Conservation (phyloP, 2,113 vertebrate species). For the Ameiurus melas region DNA sequence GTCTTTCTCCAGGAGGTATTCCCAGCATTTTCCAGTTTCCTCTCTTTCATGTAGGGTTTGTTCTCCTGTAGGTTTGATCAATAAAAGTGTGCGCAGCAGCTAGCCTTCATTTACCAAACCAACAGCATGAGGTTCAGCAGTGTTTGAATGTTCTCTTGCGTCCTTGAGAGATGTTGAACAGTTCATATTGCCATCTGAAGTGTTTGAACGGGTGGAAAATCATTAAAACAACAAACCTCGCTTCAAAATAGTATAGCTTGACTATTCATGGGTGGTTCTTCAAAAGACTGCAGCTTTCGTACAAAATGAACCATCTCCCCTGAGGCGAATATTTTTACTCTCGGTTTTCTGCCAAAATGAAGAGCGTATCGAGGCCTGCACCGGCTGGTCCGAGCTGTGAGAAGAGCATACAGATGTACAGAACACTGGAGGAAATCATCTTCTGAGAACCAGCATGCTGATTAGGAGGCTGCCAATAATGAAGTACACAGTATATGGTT, state of each 20-base stretch:
- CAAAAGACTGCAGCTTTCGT: neutral
- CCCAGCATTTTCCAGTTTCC: neutral
- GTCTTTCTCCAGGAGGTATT: neutral
- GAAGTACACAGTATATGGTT: neutral
- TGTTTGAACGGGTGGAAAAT: neutral
- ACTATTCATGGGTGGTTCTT: neutral
- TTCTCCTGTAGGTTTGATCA: neutral
- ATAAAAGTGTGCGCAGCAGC: neutral
- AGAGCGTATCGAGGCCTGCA: neutral
- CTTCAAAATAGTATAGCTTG: neutral
- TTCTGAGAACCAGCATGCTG: neutral
- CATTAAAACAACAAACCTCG: neutral
- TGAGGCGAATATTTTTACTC: neutral
- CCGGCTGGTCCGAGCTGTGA: neutral
- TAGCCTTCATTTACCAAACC: neutral
- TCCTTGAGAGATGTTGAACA: neutral
- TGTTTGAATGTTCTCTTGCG: neutral
- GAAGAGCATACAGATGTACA: neutral
- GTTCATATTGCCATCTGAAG: neutral
- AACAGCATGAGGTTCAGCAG: neutral
- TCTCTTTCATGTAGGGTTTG: slow-evolving; percentile 7
- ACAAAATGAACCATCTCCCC: neutral
- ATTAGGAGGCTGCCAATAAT: neutral
- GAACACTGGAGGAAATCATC: neutral
- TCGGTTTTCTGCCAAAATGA: neutral